Base-by-base conservation (phyloP, 2,113 vertebrate genomes). In the Halcyon malimbica region DNA sequence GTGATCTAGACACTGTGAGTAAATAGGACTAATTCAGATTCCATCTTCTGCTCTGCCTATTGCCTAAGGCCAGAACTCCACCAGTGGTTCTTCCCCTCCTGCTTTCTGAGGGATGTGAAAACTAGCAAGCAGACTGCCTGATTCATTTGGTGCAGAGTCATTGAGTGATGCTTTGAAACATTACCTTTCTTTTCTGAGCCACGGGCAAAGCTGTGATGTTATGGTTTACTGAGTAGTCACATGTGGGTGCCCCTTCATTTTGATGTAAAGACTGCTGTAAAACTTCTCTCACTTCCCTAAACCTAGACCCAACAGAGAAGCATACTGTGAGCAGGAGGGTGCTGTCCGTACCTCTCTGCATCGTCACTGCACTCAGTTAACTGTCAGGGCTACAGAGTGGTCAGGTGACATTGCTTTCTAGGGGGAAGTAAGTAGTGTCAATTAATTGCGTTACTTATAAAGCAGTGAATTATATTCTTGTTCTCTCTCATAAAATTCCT, bases 291-390 rank as follows among this genome's bases (percentile, higher is more conserved):
- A 8, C 20, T 70, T 73, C 42, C 74, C 56, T 48, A 70, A 78
- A 67, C 9, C 3, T 7, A 3, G 28, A 82, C 16, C 25, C 7
- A 63, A 31, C 28, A 56, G 68, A 80, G 59, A 42, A 69, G 33
- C 44, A 6, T 25, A 31, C 62, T 62, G 44, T 37, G 39, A 69
- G 51, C 18, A 31, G 68, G 35, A 84, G 23, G 14, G 29, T 65
- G 44, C 35, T 87, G 80, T 48, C 53, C 1, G 1, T 7, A 10
- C 28, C 14, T 2, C 16, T 41, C 37, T 5, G 57, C 33, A 5
- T 59, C 62, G 1, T 42, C 13, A 2, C 37, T 28, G n/a, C 1
- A 0, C 64, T 41, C n/a, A 25, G 33, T 13, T 5, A 16, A n/a
- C 11, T 14, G 46, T 19, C 13, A 24, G 48, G 65, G 76, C 76